Conservation (phyloP, 2,797 vertebrate species). For the Epinephelus awoara region DNA sequence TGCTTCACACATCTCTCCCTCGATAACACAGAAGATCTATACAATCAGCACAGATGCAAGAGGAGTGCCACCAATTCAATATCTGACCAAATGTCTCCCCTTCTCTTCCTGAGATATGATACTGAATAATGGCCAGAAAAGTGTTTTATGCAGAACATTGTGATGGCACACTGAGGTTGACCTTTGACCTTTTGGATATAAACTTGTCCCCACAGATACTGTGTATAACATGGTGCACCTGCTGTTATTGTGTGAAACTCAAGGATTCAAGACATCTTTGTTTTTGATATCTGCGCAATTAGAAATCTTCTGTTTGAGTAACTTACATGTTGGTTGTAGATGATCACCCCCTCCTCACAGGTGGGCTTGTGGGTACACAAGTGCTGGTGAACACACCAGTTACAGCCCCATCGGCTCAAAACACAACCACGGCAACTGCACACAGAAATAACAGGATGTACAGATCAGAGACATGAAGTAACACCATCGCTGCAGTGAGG, state of each 20-base stretch:
- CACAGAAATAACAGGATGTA: slow-evolving; percentile 10
- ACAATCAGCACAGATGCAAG: no score
- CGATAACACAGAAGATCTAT: no score
- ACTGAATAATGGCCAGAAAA: no score
- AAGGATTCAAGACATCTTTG: neutral
- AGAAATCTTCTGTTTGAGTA: neutral
- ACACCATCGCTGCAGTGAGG: neutral
- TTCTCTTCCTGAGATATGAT: no score
- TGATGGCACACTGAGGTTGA: no score
- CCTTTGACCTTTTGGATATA: no score
- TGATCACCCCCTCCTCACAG: slow-evolving; percentile 92
- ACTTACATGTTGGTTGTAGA: slow-evolving; percentile 93
- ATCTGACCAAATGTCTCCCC: no score
- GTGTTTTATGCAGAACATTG: no score
- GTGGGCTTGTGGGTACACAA: slow-evolving; percentile 92
- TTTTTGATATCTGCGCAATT: neutral
- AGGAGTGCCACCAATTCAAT: no score
- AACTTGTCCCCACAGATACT: neutral
- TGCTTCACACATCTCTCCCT: no score
- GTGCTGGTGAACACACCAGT: slow-evolving; percentile 97
- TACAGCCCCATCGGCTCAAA: slow-evolving; percentile 94
- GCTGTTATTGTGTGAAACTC: neutral
- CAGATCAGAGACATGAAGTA: neutral
- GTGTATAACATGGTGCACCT: neutral
- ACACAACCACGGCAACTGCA: slow-evolving; percentile 94